Evolutionary conservation across 2,888 invertebrate genomes (phyloP).

Genomic region (Agriopis leucophaearia): DNA sequence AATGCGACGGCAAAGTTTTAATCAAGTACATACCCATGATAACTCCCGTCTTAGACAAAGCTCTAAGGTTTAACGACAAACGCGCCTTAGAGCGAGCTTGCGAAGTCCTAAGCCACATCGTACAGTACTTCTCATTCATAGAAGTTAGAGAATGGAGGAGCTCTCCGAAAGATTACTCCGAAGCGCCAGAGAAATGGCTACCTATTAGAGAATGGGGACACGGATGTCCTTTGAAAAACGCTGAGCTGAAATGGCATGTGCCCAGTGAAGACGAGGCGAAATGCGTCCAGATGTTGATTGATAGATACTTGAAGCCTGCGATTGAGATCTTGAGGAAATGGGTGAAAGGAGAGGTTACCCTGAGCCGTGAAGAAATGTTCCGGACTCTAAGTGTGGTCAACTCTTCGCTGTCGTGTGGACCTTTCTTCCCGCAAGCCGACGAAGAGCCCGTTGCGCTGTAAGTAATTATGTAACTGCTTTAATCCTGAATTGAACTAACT

Average conservation of each 20-base stretch:
- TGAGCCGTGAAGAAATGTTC: slow-evolving; percentile 89
- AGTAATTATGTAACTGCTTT: slow-evolving; percentile 57
- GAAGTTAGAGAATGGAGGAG: slow-evolving; percentile 88
- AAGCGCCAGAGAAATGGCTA: slow-evolving; percentile 89
- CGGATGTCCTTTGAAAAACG: slow-evolving; percentile 88
- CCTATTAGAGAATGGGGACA: slow-evolving; percentile 94
- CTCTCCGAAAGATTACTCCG: slow-evolving; percentile 86
- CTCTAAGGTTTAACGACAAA: slow-evolving; percentile 89
- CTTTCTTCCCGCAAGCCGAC: slow-evolving; percentile 90
- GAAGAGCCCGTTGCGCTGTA: slow-evolving; percentile 87
- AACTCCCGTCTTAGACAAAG: slow-evolving; percentile 89
- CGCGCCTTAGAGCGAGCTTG: slow-evolving; percentile 89
- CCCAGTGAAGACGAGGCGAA: slow-evolving; percentile 90
- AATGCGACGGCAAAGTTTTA: slow-evolving; percentile 88
- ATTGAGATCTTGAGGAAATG: slow-evolving; percentile 87
- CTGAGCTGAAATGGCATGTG: slow-evolving; percentile 92
- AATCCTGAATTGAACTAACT: too few relatives aligned
- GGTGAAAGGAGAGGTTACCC: slow-evolving; percentile 77
- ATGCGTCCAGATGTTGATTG: slow-evolving; percentile 88
- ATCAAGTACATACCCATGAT: slow-evolving; percentile 89
- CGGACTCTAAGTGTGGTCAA: slow-evolving; percentile 89
- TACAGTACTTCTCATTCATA: slow-evolving; percentile 87
- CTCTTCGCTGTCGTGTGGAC: slow-evolving; percentile 88
- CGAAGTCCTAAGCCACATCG: slow-evolving; percentile 86
- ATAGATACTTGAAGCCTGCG: slow-evolving; percentile 89